Conservation (phyloP, 1,140 invertebrate species). For the Diploscapter pachys region DNA sequence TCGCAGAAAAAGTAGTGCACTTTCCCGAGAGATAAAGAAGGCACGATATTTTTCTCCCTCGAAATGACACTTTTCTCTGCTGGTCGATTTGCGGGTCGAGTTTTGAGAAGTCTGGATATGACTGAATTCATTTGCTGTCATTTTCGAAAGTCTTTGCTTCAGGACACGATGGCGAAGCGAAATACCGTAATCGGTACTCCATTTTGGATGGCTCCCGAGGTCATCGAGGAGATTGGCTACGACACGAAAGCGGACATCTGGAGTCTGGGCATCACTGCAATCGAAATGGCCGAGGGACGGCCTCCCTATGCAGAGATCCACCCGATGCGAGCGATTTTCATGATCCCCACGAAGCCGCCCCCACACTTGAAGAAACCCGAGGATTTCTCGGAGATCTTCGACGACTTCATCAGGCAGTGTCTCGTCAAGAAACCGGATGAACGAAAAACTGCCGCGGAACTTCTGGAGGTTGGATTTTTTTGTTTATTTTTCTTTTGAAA, state of each 20-base stretch:
- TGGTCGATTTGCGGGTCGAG: too few species aligned
- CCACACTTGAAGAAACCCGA: conserved; percentile 94
- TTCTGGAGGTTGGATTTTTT: conserved; percentile 66
- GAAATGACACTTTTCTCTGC: too few species aligned
- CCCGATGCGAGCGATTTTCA: conserved; percentile 97
- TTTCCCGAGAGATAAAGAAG: too few species aligned
- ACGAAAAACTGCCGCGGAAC: conserved; percentile 80
- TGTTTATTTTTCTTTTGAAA: background rate
- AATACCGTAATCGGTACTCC: conserved; percentile 99
- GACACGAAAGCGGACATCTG: conserved; percentile 98
- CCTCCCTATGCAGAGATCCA: conserved; percentile 99
- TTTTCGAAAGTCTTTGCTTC: background rate
- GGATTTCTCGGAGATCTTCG: conserved; percentile 90
- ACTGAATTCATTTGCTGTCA: too few species aligned
- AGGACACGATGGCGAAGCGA: conserved; percentile 98
- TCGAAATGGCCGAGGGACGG: conserved; percentile 99
- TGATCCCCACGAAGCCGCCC: conserved; percentile 98
- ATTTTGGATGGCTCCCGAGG: conserved; percentile 90
- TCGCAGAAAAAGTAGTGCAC: too few species aligned
- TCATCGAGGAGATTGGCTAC: conserved; percentile 98
- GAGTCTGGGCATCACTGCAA: conserved; percentile 85
- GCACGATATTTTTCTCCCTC: too few species aligned
- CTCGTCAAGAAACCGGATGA: conserved; percentile 84
- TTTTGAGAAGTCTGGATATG: too few species aligned
- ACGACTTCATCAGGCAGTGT: conserved; percentile 93